Evolutionary conservation across 2,888 invertebrate genomes (phyloP).

Genomic region (Lepas anatifera): DNA sequence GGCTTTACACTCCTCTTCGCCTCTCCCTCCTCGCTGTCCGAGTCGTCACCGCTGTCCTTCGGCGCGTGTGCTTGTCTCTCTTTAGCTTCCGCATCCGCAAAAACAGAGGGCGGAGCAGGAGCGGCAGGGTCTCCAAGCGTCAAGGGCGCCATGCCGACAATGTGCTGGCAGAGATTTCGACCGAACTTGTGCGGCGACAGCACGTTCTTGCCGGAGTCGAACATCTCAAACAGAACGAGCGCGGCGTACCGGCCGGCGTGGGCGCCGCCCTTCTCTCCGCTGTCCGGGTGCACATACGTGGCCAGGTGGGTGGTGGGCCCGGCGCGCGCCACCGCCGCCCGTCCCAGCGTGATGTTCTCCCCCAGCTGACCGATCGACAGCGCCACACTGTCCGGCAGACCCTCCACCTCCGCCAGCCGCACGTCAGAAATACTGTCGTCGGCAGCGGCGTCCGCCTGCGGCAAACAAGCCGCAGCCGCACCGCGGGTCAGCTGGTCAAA

Average conservation of each 20-base stretch:
- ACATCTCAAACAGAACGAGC: conserved; percentile 45
- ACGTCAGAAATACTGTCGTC: conserved; percentile 17
- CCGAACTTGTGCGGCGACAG: conserved; percentile 40
- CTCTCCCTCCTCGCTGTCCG: conserved; percentile 38
- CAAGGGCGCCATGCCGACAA: conserved; percentile 50
- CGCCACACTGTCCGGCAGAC: conserved; percentile 65
- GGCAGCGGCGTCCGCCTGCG: conserved; percentile 7
- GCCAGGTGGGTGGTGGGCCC: conserved; percentile 37
- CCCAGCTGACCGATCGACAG: conserved; percentile 76
- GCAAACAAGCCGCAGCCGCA: conserved; percentile 45
- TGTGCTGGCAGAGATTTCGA: conserved; percentile 76
- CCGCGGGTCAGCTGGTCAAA: conserved; percentile 72
- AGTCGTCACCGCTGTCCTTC: too few species aligned
- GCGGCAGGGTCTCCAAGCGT: conserved; percentile 32
- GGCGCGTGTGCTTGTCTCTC: too few species aligned
- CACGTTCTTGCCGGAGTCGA: conserved; percentile 27
- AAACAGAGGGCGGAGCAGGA: too few species aligned
- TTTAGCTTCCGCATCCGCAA: too few species aligned
- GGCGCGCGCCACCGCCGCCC: conserved; percentile 34
- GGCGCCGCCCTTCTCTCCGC: conserved; percentile 43
- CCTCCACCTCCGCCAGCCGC: conserved; percentile 42
- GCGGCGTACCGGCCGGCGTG: conserved; percentile 68
- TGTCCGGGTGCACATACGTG: conserved; percentile 68
- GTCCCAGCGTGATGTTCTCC: conserved; percentile 58
- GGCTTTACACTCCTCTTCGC: conserved; percentile 37